phyloP scores from a whole-genome alignment of 2,888 invertebrate genomes.

The Leistus spinibarbis region DNA sequence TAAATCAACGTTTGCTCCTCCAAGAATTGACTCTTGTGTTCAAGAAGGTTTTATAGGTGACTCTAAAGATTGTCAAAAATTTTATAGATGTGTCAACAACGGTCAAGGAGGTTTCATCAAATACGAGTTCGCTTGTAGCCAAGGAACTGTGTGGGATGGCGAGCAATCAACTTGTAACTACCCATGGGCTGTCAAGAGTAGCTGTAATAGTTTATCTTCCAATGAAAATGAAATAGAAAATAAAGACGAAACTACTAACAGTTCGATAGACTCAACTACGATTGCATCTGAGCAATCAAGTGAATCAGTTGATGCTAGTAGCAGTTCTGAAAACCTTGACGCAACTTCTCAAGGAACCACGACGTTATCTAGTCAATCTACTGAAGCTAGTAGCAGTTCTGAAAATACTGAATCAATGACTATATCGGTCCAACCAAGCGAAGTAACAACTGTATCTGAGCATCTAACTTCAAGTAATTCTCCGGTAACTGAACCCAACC shows the following conservation, averaged over 20 bases:
- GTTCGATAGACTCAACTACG: background rate
- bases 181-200: slow-evolving; percentile 65
- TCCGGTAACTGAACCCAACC: slow-evolving; percentile 1
- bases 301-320: background rate
- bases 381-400: background rate
- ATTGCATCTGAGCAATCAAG: background rate
- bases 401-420: background rate
- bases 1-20: slow-evolving; percentile 5
- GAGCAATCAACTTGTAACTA: slow-evolving; percentile 73
- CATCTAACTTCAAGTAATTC: background rate
- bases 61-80: slow-evolving; percentile 71
- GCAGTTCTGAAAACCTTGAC: background rate
- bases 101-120: slow-evolving; percentile 65
- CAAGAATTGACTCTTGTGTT: slow-evolving; percentile 57
- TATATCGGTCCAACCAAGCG: background rate
- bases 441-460: background rate
- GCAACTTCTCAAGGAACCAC: background rate
- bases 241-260: background rate
- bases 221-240: background rate
- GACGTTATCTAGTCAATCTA: background rate
- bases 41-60: slow-evolving; percentile 75
- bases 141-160: slow-evolving; percentile 80
- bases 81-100: slow-evolving; percentile 75
- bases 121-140: slow-evolving; percentile 75
- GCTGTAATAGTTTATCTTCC: slow-evolving; percentile 45